Percentiles rank a stretch among this genome's conserved stretches.
phyloP scores from a whole-genome alignment of 2,797 vertebrate genomes.

The Hemibagrus guttatus region DNA sequence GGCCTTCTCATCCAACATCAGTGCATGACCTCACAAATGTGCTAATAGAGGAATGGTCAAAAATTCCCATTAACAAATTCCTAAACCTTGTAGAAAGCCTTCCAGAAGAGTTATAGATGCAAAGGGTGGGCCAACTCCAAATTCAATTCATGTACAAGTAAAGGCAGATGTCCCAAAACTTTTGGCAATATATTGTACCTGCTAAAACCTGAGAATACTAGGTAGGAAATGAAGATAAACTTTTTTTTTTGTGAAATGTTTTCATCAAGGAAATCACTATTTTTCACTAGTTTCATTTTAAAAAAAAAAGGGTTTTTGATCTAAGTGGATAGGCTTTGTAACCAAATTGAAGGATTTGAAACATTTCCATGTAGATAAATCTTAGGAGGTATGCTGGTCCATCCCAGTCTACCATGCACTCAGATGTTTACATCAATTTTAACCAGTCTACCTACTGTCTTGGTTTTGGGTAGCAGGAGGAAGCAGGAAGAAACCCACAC shows the following conservation, averaged over 20 bases:
- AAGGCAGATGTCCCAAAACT: too few relatives aligned
- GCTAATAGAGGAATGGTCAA: too few relatives aligned
- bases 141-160: too few relatives aligned
- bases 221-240: neutral
- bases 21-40: too few relatives aligned
- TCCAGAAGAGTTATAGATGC: too few relatives aligned
- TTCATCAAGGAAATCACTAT: neutral
- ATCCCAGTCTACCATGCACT: neutral
- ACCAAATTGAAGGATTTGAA: neutral
- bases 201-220: neutral
- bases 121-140: too few relatives aligned
- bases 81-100: too few relatives aligned
- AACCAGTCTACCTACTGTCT: neutral
- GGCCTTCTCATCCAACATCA: too few relatives aligned
- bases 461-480: neutral
- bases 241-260: neutral
- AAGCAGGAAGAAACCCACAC: neutral
- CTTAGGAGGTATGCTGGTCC: neutral
- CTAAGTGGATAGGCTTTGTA: too few relatives aligned
- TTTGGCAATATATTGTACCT: neutral
- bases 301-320: neutral
- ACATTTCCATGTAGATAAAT: neutral
- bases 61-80: too few relatives aligned
- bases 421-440: neutral
- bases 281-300: neutral